Percentiles rank a stretch among this genome's conserved stretches.
phyloP scores from a whole-genome alignment of 1,140 invertebrate species.

The Xylocopa sonorina region DNA sequence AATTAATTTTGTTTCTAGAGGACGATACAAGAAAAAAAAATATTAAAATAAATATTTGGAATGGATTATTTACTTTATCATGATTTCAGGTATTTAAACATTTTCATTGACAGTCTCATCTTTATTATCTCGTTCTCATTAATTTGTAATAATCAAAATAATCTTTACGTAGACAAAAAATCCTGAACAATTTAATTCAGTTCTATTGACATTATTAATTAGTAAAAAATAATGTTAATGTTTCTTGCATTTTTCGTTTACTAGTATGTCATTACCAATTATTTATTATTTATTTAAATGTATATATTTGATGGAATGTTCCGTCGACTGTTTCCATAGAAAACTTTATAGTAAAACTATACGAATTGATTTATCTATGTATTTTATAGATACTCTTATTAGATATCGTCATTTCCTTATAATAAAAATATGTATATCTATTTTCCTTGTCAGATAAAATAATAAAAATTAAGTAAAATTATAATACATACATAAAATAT shows the following conservation, averaged over 20 bases:
- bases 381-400: background rate
- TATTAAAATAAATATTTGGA: conserved; percentile 26
- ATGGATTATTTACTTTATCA: background rate
- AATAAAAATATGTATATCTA: background rate
- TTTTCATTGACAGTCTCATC: background rate
- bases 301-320: conserved; percentile 36
- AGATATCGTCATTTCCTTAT: background rate
- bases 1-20: too few species aligned
- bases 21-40: background rate
- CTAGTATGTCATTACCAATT: background rate
- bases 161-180: conserved; percentile 21
- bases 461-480: background rate
- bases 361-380: background rate
- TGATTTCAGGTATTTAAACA: conserved; percentile 7
- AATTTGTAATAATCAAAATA: conserved; percentile 18
- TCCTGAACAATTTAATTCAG: background rate
- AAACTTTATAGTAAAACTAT: conserved; percentile 12
- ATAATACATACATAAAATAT: too few species aligned
- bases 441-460: background rate
- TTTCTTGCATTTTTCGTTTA: background rate
- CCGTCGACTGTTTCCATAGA: background rate
- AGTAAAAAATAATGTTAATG: conserved; percentile 33
- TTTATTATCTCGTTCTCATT: background rate
- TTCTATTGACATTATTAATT: background rate
- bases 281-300: conserved; percentile 15